Evolutionary conservation across 1,140 invertebrate genomes (phyloP).

Genomic region (Drosophila biarmipes): DNA sequence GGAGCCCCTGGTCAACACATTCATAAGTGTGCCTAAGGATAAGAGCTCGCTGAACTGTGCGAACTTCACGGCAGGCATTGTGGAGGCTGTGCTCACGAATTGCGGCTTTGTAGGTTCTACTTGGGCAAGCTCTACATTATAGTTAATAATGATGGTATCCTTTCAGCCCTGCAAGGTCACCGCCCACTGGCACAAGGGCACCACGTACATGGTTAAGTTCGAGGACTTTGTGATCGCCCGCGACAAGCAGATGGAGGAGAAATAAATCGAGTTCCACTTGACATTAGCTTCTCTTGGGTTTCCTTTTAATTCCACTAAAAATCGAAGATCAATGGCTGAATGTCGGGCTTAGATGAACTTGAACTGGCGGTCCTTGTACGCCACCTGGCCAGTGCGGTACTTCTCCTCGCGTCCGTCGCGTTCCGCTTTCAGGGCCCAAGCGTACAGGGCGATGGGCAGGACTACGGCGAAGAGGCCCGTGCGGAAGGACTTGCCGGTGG

Average conservation of each 20-base stretch:
- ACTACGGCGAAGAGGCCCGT: slow-evolving; percentile 86
- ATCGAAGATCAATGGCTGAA: slow-evolving; percentile 21
- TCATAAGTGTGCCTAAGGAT: slow-evolving; percentile 98
- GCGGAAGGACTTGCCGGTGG: slow-evolving; percentile 86
- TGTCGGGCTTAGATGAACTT: slow-evolving; percentile 86
- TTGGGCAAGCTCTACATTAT: slow-evolving; percentile 68
- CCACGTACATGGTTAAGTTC: slow-evolving; percentile 99
- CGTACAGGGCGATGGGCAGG: slow-evolving; percentile 86
- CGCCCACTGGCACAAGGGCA: slow-evolving; percentile 99
- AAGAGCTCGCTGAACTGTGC: slow-evolving; percentile 99
- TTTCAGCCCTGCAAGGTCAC: slow-evolving; percentile 97
- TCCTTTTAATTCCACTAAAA: slow-evolving; percentile 60
- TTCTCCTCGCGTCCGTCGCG: slow-evolving; percentile 86
- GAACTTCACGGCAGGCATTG: slow-evolving; percentile 98
- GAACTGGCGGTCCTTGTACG: slow-evolving; percentile 88
- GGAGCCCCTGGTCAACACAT: slow-evolving; percentile 97
- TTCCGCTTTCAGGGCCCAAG: slow-evolving; percentile 85
- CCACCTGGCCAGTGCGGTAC: slow-evolving; percentile 88
- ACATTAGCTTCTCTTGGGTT: slow-evolving; percentile 11
- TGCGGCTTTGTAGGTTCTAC: slow-evolving; percentile 95
- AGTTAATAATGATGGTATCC: slow-evolving; percentile 2
- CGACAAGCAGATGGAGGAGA: slow-evolving; percentile 96
- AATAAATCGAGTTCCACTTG: slow-evolving; percentile 76
- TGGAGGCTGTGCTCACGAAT: slow-evolving; percentile 96
- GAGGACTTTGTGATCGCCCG: slow-evolving; percentile 96